Conservation (phyloP, 92 coral and sea anemone genomes). For the Epizoanthus illoricatus region DNA sequence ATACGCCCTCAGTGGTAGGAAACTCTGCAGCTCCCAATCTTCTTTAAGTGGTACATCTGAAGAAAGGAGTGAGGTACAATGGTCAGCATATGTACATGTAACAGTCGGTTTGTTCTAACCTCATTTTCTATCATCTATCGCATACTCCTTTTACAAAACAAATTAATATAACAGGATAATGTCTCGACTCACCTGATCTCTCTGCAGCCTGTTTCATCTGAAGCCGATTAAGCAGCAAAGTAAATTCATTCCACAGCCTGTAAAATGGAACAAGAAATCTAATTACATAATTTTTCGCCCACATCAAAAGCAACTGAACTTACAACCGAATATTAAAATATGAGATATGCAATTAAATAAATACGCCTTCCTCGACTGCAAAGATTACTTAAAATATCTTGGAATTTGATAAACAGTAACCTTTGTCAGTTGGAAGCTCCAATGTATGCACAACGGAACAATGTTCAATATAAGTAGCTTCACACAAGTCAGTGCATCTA, state of each 20-base stretch:
- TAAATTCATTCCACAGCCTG: conserved; percentile 90
- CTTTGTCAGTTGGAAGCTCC: too few relatives aligned
- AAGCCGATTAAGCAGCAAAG: conserved; percentile 69
- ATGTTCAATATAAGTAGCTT: too few relatives aligned
- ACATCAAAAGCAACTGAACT: too few relatives aligned
- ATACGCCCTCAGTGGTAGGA: conserved; percentile 84
- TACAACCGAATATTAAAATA: too few relatives aligned
- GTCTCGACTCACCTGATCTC: conserved; percentile 20
- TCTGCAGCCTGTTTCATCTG: conserved; percentile 33
- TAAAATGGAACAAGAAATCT: too few relatives aligned
- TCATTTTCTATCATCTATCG: not conserved
- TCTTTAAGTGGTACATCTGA: conserved; percentile 85
- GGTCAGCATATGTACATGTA: not conserved
- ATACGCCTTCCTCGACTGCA: too few relatives aligned
- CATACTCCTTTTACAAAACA: not conserved
- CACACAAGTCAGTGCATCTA: too few relatives aligned
- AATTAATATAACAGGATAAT: not conserved
- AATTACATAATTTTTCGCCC: too few relatives aligned
- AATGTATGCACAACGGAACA: too few relatives aligned
- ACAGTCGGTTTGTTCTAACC: not conserved
- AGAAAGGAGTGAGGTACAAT: not conserved
- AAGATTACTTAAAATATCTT: too few relatives aligned
- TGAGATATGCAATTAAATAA: too few relatives aligned
- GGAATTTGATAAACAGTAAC: too few relatives aligned
- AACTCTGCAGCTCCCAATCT: conserved; percentile 95